These are phyloP conservation scores for Eupeodes latifasciatus DNA, from an alignment of 2,888 invertebrate species.

Conservation along the genomic window DNA sequence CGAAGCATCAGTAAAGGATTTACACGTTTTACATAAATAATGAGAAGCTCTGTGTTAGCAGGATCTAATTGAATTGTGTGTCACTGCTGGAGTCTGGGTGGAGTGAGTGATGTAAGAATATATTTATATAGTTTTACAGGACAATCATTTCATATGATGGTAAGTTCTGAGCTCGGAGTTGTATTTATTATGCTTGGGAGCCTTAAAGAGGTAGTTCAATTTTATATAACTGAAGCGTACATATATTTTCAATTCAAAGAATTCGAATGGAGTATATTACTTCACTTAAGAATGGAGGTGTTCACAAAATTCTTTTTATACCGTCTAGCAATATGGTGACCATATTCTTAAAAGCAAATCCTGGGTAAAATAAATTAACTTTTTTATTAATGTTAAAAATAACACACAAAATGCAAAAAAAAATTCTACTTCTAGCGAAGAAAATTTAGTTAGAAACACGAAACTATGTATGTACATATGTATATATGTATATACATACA, in stretches of 20 bases:
- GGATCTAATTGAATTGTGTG: conserved; percentile 74
- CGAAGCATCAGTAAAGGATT: conserved; percentile 49
- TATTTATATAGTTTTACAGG: conserved; percentile 29
- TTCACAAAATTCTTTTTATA: too few species aligned
- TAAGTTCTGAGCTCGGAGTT: background rate
- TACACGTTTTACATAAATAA: conserved; percentile 74
- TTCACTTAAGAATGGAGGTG: too few species aligned
- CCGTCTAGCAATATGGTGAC: too few species aligned
- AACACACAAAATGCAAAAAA: too few species aligned
- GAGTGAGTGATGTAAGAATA: background rate
- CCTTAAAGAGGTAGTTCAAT: background rate
- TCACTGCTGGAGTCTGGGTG: conserved; percentile 16
- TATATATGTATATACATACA: too few species aligned
- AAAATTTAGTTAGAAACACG: too few species aligned
- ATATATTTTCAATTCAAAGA: background rate
- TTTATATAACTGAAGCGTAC: background rate
- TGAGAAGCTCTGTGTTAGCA: conserved; percentile 59
- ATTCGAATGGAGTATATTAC: too few species aligned
- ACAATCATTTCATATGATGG: conserved; percentile 42
- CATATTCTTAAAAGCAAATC: too few species aligned
- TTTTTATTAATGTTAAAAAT: too few species aligned
- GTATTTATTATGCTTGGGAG: conserved; percentile 1
- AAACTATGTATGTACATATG: too few species aligned
- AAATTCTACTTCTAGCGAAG: too few species aligned
- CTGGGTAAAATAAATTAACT: too few species aligned